Evolutionary conservation across 2,888 invertebrate species (phyloP), one percentile per base, ranked within the genome.

Genomic region (Andrena dorsata): DNA sequence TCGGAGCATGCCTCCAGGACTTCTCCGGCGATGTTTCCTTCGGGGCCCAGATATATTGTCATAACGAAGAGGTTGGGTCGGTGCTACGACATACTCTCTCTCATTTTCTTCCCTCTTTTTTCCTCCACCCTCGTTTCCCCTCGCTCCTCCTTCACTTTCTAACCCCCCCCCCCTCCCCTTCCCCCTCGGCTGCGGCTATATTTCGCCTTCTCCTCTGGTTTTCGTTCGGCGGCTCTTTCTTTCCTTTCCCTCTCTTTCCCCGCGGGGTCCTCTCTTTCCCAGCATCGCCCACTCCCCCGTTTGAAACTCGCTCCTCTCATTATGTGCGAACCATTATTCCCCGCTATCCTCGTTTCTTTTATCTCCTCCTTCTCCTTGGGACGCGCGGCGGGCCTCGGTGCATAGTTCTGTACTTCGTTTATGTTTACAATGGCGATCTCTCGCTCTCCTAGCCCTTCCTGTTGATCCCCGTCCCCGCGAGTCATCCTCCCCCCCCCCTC

Each of bases 11-110:
- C 88, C 87, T 85, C 79, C 89, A 87, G 89, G 89, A 90, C 89
- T 90, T 85, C 85, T 87, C 86, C 74, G 80, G 83, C 88, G 86
- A 90, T 89, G 90, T 89, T 90, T 88, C 90, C 91, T 86, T 85
- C 76, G 83, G 84, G 82, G 64, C 80, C 73, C 80, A 80, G 83
- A 85, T 85, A 90, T 86, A 90, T 90, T 87, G 87, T 87, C 87
- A 87, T 85, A 87, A 87, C 87, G 85, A 87, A 82, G 80, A 84
- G 79, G 74, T 72, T 70, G 68, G 64, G 76, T 76, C 74, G 69
- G 82, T 64, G 41, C 75, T 60, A 76, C 85, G 61, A 84, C 79
- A 69, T 77, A 80, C 81, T 79, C 77, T 61, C 53, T 72, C 80
- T 78, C 70, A 61, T 66, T 26, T 75, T 28, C 69, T 75, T 70